Percentiles rank a stretch among this genome's conserved stretches.
Evolutionary conservation across 2,113 vertebrate species (phyloP).

Genomic region (Ceyx melanurus): DNA sequence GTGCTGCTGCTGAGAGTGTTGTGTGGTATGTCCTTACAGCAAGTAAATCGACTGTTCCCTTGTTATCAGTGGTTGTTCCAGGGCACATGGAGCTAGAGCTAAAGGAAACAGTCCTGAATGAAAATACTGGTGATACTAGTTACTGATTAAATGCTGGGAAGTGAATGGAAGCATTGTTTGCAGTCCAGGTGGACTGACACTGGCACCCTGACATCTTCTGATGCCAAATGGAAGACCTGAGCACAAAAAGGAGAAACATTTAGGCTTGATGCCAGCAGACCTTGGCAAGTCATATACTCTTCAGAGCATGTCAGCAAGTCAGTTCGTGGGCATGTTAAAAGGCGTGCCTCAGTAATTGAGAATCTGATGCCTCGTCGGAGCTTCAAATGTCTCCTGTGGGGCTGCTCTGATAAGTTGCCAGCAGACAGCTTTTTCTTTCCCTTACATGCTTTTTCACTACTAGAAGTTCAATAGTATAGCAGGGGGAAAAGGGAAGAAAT

Average conservation of each 20-base stretch:
- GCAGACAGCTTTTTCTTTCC: not conserved
- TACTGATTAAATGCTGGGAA: conserved; percentile 27
- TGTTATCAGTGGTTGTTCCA: not conserved
- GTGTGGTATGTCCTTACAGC: not conserved
- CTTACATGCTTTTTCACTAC: not conserved
- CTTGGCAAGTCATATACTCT: conserved; percentile 3
- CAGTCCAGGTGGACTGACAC: not conserved
- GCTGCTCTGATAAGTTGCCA: not conserved
- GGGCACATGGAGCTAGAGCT: not conserved
- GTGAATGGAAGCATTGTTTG: not conserved
- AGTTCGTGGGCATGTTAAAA: conserved; percentile 26
- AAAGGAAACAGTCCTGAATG: not conserved
- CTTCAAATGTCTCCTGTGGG: conserved; percentile 20
- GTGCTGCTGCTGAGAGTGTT: not conserved
- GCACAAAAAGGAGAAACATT: not conserved
- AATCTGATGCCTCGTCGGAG: conserved; percentile 15
- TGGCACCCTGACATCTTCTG: not conserved
- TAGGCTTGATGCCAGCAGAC: conserved; percentile 1
- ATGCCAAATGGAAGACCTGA: conserved; percentile 33
- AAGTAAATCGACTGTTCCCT: not conserved
- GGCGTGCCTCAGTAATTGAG: not conserved
- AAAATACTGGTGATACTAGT: not conserved
- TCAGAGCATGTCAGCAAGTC: conserved; percentile 38
- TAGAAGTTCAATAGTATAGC: not conserved
- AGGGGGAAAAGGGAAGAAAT: not conserved